Percentiles rank a stretch among this genome's conserved stretches.
Conservation (phyloP, 2,113 vertebrate species). For the Callithrix jacchus region DNA sequence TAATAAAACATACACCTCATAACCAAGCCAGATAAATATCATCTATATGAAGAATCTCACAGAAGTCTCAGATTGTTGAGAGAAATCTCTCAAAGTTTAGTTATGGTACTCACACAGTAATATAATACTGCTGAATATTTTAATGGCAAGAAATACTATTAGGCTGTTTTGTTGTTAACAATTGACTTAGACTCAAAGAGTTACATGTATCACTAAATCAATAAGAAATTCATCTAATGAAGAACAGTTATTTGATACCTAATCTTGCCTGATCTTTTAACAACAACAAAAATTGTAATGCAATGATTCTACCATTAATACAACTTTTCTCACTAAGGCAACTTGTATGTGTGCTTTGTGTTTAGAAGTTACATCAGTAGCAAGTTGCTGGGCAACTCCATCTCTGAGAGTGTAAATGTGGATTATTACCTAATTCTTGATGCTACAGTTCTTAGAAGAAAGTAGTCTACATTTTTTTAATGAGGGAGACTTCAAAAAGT, state of each 20-base stretch:
- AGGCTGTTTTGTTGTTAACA: neutral
- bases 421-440: neutral
- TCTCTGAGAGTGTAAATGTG: neutral
- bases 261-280: neutral
- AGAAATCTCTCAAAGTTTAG: neutral
- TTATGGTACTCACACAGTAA: neutral
- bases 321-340: neutral
- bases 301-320: neutral
- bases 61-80: neutral
- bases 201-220: neutral
- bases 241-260: neutral
- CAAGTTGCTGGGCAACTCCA: neutral
- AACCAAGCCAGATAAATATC: neutral
- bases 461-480: neutral
- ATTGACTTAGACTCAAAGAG: neutral
- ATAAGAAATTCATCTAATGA: neutral
- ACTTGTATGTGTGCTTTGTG: neutral
- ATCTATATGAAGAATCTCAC: neutral
- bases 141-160: neutral
- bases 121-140: neutral
- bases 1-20: neutral
- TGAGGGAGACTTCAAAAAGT: neutral
- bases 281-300: neutral
- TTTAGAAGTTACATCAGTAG: neutral
- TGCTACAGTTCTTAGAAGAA: neutral